Conservation (phyloP, 2,113 vertebrate genomes). For the Emydocephalus ijimae region DNA sequence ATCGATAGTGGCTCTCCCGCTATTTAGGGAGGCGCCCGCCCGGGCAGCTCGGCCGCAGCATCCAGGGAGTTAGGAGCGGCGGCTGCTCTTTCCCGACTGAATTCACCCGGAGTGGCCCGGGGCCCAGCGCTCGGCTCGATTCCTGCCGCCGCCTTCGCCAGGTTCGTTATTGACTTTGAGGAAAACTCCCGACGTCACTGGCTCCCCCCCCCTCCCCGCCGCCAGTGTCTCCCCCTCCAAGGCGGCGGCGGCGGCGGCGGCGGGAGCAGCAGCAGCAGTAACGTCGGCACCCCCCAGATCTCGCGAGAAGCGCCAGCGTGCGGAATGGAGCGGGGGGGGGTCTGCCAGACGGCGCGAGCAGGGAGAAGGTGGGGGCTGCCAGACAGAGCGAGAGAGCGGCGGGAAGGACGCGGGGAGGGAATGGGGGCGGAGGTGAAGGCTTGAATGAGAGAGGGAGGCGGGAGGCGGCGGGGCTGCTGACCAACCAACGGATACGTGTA, state of each 20-base stretch:
- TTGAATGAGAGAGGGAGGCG: neutral
- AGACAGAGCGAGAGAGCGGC: conserved; percentile 24
- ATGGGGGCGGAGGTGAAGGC: neutral
- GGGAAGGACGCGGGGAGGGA: neutral
- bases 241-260: conserved; percentile 27
- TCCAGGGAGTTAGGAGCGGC: conserved; percentile 46
- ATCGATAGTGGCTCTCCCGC: conserved; percentile 31
- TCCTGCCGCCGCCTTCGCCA: conserved; percentile 40
- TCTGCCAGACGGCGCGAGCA: conserved; percentile 42
- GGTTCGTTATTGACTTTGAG: conserved; percentile 79
- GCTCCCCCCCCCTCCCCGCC: conserved; percentile 39
- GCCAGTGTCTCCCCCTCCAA: conserved; percentile 52
- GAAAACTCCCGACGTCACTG: conserved; percentile 79
- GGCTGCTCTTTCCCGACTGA: conserved; percentile 31
- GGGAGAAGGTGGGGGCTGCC: conserved; percentile 35
- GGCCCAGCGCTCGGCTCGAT: conserved; percentile 41
- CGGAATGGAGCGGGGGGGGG: conserved; percentile 16
- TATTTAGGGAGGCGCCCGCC: conserved; percentile 41
- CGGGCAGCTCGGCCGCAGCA: conserved; percentile 47
- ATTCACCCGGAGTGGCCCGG: conserved; percentile 47
- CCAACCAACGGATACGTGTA: neutral
- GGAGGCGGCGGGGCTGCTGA: neutral
- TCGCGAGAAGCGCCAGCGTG: conserved; percentile 47
- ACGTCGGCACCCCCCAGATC: conserved; percentile 48
- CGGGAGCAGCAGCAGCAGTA: conserved; percentile 3